Evolutionary conservation across 2,888 invertebrate genomes (phyloP).

Genomic region (Caenorhabditis wallacei): DNA sequence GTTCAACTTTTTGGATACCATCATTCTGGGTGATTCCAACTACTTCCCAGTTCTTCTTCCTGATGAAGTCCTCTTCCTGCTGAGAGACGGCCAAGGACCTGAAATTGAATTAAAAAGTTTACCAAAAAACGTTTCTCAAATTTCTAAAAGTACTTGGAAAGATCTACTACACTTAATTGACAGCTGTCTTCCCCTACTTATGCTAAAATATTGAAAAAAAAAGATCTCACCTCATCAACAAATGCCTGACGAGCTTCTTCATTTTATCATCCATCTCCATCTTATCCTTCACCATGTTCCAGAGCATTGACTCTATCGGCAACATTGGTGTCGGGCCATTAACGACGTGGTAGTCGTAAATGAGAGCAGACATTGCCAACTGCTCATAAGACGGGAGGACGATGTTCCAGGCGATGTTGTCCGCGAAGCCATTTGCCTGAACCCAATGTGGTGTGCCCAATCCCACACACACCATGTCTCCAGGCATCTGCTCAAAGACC

Average conservation of each 20-base stretch:
- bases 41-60: no score
- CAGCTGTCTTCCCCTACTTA: no score
- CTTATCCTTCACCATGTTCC: background rate
- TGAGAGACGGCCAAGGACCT: no score
- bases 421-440: background rate
- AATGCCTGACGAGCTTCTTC: background rate
- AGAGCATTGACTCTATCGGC: background rate
- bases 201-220: no score
- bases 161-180: no score
- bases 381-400: background rate
- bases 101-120: no score
- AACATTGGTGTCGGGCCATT: background rate
- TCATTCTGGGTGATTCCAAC: no score
- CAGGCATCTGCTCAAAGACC: background rate
- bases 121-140: no score
- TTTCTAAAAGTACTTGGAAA: no score
- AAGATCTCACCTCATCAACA: constrained; percentile 6
- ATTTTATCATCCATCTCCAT: background rate
- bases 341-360: background rate
- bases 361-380: background rate
- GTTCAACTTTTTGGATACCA: no score
- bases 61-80: no score
- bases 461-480: background rate
- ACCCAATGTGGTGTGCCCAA: constrained; percentile 5
- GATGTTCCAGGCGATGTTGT: constrained; percentile 1